A percentile compares a stretch with the other conserved stretches of the same genome.
phyloP scores from a whole-genome alignment of 2,888 invertebrate genomes.

The Oithona nana region DNA sequence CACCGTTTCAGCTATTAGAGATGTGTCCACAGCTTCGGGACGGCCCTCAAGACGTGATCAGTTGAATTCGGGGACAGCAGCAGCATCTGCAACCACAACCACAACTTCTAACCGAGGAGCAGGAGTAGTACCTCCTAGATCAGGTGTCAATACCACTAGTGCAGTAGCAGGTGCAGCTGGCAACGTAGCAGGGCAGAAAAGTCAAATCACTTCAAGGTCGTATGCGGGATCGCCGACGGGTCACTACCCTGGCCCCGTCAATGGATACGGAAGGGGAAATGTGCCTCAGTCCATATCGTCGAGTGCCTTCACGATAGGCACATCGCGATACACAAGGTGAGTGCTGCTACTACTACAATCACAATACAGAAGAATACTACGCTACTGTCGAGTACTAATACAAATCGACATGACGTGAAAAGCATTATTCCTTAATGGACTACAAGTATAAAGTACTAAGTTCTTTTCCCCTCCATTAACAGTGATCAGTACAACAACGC shows the following conservation, averaged over 20 bases:
- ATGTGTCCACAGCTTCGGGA: too few relatives aligned
- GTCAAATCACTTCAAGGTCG: not conserved
- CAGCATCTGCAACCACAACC: not conserved
- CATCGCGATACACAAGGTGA: too few relatives aligned
- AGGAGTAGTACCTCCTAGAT: slow-evolving; percentile 22
- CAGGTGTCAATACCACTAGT: slow-evolving; percentile 39
- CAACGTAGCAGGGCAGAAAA: not conserved
- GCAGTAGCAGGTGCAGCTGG: slow-evolving; percentile 5
- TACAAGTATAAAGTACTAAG: too few relatives aligned
- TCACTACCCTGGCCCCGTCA: too few relatives aligned
- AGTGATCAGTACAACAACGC: slow-evolving; percentile 35
- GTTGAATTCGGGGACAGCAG: not conserved
- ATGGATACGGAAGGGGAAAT: not conserved
- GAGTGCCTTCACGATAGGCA: not conserved
- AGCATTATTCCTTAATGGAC: too few relatives aligned
- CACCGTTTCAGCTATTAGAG: slow-evolving; percentile 21
- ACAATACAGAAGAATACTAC: too few relatives aligned
- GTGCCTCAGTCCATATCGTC: not conserved
- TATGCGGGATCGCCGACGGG: too few relatives aligned
- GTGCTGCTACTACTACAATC: too few relatives aligned
- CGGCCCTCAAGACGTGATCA: slow-evolving; percentile 25
- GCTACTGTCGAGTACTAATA: too few relatives aligned
- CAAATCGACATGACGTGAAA: too few relatives aligned
- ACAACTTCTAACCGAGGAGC: not conserved
- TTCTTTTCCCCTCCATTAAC: too few relatives aligned